A percentile compares a stretch with the other conserved stretches of the same genome.
Evolutionary conservation across 2,888 invertebrate species (phyloP).

Genomic region (Arrhopalites spinosus): DNA sequence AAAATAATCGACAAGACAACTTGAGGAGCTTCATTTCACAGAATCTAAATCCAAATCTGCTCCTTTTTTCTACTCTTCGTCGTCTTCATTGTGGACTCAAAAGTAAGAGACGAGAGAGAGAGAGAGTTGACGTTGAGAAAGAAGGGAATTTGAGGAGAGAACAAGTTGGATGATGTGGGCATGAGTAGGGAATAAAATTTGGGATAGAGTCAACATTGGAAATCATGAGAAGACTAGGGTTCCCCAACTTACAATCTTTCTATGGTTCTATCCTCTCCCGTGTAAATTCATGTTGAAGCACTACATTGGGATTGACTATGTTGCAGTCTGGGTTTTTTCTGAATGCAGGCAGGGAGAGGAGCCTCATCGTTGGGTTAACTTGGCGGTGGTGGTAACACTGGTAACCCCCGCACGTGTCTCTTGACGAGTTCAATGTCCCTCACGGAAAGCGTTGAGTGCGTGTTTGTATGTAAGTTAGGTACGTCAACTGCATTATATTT

Average conservation of each 20-base stretch:
- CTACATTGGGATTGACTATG: not conserved
- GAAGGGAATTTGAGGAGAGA: too few relatives aligned
- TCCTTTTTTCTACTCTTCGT: too few relatives aligned
- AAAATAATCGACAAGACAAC: too few relatives aligned
- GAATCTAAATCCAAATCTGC: too few relatives aligned
- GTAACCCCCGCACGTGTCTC: slow-evolving; percentile 55
- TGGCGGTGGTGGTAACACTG: too few relatives aligned
- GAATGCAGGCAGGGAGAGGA: not conserved
- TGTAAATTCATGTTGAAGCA: not conserved
- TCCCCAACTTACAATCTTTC: not conserved
- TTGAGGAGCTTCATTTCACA: too few relatives aligned
- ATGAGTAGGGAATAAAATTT: too few relatives aligned
- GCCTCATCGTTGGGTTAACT: not conserved
- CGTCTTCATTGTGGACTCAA: too few relatives aligned
- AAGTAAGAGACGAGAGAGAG: too few relatives aligned
- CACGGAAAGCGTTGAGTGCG: slow-evolving; percentile 5
- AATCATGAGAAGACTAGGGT: not conserved
- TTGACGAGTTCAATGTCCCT: slow-evolving; percentile 55
- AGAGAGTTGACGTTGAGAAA: not conserved
- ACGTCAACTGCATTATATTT: slow-evolving; percentile 33
- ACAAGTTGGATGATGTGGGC: too few relatives aligned
- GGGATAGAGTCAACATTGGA: too few relatives aligned
- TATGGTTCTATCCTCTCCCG: not conserved
- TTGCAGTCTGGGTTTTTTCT: not conserved
- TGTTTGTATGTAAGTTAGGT: slow-evolving; percentile 1